phyloP scores from a whole-genome alignment of 1,140 invertebrate species.

The Amphibalanus amphitrite region DNA sequence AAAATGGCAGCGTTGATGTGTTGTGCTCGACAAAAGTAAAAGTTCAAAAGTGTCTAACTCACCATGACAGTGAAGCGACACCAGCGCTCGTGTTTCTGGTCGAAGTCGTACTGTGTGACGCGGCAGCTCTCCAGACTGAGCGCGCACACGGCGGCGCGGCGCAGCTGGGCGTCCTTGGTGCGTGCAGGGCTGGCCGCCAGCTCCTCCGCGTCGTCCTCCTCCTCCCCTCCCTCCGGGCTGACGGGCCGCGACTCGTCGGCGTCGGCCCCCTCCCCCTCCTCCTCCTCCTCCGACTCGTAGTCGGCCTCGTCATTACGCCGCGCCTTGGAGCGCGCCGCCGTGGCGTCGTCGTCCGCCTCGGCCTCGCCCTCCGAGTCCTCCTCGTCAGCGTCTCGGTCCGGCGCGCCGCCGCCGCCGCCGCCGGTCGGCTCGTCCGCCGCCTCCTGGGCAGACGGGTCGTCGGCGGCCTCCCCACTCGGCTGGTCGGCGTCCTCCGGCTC shows the following conservation, averaged over 20 bases:
- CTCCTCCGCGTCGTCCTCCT: constrained; percentile 21
- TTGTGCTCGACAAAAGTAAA: too few relatives aligned
- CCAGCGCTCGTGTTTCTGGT: constrained; percentile 12
- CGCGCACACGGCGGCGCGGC: not conserved
- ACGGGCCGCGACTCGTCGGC: constrained; percentile 24
- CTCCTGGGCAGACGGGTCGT: constrained; percentile 8
- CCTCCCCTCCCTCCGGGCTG: constrained; percentile 24
- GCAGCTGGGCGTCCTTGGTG: not conserved
- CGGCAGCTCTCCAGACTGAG: not conserved
- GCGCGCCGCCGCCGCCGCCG: too few relatives aligned
- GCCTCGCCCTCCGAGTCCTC: not conserved
- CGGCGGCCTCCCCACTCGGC: constrained; percentile 9
- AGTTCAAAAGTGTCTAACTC: too few relatives aligned
- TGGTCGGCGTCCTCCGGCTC: constrained; percentile 18
- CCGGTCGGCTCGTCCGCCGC: constrained; percentile 14
- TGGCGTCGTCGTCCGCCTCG: constrained; percentile 17
- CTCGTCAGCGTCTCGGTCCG: not conserved
- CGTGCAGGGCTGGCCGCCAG: not conserved
- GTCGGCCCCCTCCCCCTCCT: constrained; percentile 15
- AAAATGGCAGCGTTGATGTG: too few relatives aligned
- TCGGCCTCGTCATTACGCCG: constrained; percentile 24
- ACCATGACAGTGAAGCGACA: constrained; percentile 1
- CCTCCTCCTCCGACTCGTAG: constrained; percentile 29
- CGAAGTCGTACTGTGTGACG: constrained; percentile 5
- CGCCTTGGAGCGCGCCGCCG: constrained; percentile 3